Conservation (phyloP, 30 jellyfish, hydroid and myxozoan genomes). For the Phacellophora camtschatica region DNA sequence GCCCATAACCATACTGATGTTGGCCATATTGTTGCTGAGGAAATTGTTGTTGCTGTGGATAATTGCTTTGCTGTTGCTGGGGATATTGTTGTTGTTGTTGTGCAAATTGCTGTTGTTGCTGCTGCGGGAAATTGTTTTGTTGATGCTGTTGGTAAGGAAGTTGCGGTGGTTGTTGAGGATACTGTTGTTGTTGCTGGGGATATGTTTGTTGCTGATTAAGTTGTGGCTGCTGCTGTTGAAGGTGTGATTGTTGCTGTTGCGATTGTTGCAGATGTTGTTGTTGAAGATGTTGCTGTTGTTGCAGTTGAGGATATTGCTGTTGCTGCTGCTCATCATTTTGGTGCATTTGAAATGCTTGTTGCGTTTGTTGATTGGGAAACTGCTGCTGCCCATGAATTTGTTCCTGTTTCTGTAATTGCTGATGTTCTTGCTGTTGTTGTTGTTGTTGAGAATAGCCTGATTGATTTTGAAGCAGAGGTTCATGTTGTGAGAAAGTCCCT, state of each 20-base stretch:
- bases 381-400: slow-evolving; percentile 14
- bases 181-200: slow-evolving; percentile 13
- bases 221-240: slow-evolving; percentile 4
- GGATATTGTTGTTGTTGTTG: slow-evolving; percentile 17
- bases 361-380: neutral
- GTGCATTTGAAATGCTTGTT: neutral
- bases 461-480: neutral
- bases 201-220: neutral
- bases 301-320: neutral
- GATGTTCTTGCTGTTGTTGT: neutral
- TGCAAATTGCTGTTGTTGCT: neutral
- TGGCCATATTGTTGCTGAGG: slow-evolving; percentile 25
- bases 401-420: neutral
- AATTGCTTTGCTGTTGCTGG: neutral
- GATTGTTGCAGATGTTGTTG: slow-evolving; percentile 1
- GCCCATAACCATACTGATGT: neutral
- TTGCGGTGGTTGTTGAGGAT: neutral
- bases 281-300: slow-evolving; percentile 6
- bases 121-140: slow-evolving; percentile 2
- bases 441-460: neutral
- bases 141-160: neutral
- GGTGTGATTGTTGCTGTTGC: slow-evolving; percentile 9
- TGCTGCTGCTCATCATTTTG: slow-evolving; percentile 11
- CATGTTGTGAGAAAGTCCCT: neutral
- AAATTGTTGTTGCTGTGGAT: slow-evolving; percentile 21